Percentiles rank a stretch among this genome's conserved stretches.
These are phyloP conservation scores for Falcunculus frontatus DNA, from an alignment of 2,113 vertebrate species.

Conservation along the genomic window DNA sequence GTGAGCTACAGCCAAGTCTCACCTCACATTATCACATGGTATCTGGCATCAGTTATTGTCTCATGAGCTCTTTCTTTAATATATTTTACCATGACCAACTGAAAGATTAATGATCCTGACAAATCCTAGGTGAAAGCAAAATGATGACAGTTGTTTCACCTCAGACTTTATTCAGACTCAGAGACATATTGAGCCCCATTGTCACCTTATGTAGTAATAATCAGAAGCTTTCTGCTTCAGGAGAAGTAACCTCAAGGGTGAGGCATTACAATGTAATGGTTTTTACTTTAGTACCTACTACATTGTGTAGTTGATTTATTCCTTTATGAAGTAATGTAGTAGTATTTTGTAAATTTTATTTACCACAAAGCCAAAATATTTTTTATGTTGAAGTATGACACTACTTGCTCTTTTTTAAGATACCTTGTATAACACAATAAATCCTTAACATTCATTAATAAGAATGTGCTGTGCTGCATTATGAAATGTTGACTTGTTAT, in stretches of 20 bases:
- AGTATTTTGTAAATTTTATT: background rate
- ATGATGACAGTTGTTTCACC: background rate
- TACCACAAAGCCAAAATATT: background rate
- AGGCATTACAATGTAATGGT: background rate
- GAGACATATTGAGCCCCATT: background rate
- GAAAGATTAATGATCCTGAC: background rate
- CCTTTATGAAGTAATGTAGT: background rate
- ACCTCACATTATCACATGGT: rapidly evolving
- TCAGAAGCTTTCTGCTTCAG: background rate
- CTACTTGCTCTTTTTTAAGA: background rate
- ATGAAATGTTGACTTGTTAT: background rate
- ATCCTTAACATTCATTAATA: rapidly evolving
- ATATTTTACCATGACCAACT: background rate
- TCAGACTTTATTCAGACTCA: background rate
- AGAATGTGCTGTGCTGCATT: background rate
- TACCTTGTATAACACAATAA: background rate
- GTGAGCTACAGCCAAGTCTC: background rate
- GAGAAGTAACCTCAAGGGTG: background rate
- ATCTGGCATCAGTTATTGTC: background rate
- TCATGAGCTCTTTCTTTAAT: background rate
- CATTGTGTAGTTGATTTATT: background rate
- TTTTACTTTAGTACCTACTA: background rate
- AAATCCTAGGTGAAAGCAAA: background rate
- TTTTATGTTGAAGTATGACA: background rate
- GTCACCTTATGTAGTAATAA: background rate